A percentile compares a stretch with the other conserved stretches of the same genome.
These are phyloP conservation scores for Acleris literana DNA, from an alignment of 2,888 invertebrate species.

Conservation along the genomic window DNA sequence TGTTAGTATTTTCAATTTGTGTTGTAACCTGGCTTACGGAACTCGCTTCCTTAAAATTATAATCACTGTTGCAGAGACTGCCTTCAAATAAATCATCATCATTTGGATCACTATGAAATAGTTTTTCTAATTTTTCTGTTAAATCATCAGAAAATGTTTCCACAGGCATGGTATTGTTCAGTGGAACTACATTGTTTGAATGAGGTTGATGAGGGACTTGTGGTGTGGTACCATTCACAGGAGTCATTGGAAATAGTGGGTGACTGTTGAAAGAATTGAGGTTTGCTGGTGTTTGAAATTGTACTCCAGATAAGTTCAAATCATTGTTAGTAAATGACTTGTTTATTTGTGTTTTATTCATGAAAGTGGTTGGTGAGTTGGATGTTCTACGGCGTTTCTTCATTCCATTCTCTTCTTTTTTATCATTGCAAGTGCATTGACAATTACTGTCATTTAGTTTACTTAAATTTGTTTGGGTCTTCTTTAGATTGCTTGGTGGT, in stretches of 20 bases:
- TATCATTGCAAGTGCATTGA: conserved; percentile 56
- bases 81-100: conserved; percentile 76
- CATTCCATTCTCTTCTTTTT: conserved; percentile 39
- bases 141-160: conserved; percentile 67
- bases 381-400: conserved; percentile 54
- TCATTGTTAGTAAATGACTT: conserved; percentile 19
- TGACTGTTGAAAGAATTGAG: conserved; percentile 2
- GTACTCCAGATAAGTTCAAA: conserved; percentile 20
- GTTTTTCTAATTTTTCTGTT: conserved; percentile 70
- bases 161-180: conserved; percentile 44
- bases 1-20: conserved; percentile 41
- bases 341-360: conserved; percentile 25
- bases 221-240: conserved; percentile 37
- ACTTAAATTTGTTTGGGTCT: conserved; percentile 54
- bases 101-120: conserved; percentile 69
- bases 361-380: conserved; percentile 41
- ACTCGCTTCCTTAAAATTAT: conserved; percentile 46
- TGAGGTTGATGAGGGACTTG: conserved; percentile 31
- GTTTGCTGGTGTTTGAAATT: conserved; percentile 5
- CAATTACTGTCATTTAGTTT: conserved; percentile 55
- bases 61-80: conserved; percentile 54
- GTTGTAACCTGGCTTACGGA: conserved; percentile 34
- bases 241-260: conserved; percentile 8
- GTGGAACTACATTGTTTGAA: conserved; percentile 35
- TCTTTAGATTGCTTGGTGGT: conserved; percentile 65